Conservation (phyloP, 2,797 vertebrate genomes). For the Novumbra hubbsi region DNA sequence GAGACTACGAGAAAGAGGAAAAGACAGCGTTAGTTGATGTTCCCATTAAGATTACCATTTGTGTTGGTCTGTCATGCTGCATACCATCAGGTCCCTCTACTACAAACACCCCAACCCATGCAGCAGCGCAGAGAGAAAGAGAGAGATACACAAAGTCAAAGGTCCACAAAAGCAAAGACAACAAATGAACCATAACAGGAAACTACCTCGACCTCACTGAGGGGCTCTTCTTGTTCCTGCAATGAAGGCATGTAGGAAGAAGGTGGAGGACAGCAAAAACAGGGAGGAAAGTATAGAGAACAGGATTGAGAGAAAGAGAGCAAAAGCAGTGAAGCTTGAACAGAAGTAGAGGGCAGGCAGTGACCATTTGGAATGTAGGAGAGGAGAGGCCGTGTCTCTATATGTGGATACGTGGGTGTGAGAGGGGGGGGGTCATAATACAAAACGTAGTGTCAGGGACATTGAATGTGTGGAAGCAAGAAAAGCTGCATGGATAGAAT, state of each 20-base stretch:
- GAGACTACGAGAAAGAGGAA: neutral
- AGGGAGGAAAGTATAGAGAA: slow-evolving; percentile 19
- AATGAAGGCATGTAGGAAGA: slow-evolving; percentile 43
- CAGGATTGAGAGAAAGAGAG: slow-evolving; percentile 24
- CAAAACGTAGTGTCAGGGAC: neutral
- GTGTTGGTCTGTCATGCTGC: slow-evolving; percentile 46
- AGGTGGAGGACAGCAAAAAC: neutral
- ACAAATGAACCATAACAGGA: slow-evolving; percentile 30
- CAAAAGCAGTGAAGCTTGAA: slow-evolving; percentile 1
- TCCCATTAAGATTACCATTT: slow-evolving; percentile 9
- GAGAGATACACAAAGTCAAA: neutral
- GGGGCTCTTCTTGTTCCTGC: slow-evolving; percentile 60
- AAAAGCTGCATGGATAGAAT: slow-evolving; percentile 19
- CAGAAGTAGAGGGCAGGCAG: neutral
- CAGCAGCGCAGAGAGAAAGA: slow-evolving; percentile 37
- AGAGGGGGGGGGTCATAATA: slow-evolving; percentile 4
- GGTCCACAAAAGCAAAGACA: slow-evolving; percentile 3
- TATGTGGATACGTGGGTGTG: slow-evolving; percentile 7
- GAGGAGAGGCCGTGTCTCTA: slow-evolving; percentile 17
- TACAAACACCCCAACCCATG: slow-evolving; percentile 47
- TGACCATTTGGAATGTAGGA: slow-evolving; percentile 48
- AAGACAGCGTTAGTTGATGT: neutral
- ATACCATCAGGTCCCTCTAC: slow-evolving; percentile 36
- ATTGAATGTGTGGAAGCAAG: slow-evolving; percentile 16
- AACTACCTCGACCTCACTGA: slow-evolving; percentile 56